Percentiles rank a stretch among this genome's conserved stretches.
Evolutionary conservation across 2,888 invertebrate genomes (phyloP).

Genomic region (Globia sparganii): DNA sequence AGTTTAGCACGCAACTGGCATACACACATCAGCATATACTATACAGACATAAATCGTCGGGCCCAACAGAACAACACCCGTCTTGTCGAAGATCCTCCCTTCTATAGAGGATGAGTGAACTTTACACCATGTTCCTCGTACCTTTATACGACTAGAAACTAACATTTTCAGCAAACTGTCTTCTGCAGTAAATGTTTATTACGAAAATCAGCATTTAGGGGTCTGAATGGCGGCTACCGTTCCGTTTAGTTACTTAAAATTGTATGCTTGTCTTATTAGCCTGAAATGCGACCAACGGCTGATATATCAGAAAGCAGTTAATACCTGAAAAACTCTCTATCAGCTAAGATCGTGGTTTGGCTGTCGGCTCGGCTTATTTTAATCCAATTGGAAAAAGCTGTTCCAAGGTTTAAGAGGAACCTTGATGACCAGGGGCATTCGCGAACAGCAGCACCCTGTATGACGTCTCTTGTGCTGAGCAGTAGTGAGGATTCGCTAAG

Average conservation of each 20-base stretch:
- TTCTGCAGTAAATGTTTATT: neutral
- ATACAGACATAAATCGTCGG: too few species aligned
- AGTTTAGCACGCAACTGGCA: too few species aligned
- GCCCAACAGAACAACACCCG: too few species aligned
- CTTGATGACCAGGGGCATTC: conserved; percentile 83
- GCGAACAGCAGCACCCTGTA: conserved; percentile 76
- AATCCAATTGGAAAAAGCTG: conserved; percentile 79
- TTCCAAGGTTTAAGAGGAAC: conserved; percentile 77
- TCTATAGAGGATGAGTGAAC: too few species aligned
- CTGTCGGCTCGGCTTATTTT: conserved; percentile 72
- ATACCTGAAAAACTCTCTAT: conserved; percentile 80
- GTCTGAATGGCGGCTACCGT: too few species aligned
- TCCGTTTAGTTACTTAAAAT: neutral
- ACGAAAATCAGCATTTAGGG: neutral
- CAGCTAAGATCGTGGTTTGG: conserved; percentile 59
- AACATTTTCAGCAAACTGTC: neutral
- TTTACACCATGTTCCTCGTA: too few species aligned
- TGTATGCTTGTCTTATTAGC: neutral
- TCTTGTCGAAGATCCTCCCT: too few species aligned
- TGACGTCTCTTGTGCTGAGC: conserved; percentile 79
- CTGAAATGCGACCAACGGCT: neutral
- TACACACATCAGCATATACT: too few species aligned
- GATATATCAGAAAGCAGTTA: too few species aligned
- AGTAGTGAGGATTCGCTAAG: conserved; percentile 80
- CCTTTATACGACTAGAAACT: too few species aligned